These are phyloP conservation scores for Macrosoma leucophasiata DNA, from an alignment of 2,888 invertebrate species.

Conservation along the genomic window DNA sequence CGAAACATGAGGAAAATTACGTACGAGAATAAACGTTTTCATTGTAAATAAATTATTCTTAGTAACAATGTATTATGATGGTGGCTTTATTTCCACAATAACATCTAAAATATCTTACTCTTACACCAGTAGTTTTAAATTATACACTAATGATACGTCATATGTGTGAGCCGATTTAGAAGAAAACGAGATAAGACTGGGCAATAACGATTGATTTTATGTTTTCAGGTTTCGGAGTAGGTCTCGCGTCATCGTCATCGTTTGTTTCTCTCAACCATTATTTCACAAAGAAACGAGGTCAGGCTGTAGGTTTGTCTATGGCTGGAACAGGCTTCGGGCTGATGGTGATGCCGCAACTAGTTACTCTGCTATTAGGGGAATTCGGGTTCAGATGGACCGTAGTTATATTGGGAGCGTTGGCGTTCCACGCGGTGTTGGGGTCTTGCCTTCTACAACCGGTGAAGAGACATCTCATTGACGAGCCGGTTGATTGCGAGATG, in stretches of 20 bases:
- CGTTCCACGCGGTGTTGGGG: constrained; percentile 81
- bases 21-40: too few relatives aligned
- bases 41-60: too few relatives aligned
- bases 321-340: constrained; percentile 87
- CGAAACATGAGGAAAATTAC: too few relatives aligned
- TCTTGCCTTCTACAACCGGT: constrained; percentile 82
- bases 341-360: constrained; percentile 86
- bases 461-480: constrained; percentile 80
- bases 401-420: constrained; percentile 79
- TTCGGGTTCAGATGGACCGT: constrained; percentile 82
- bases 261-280: constrained; percentile 88
- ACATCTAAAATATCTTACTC: too few relatives aligned
- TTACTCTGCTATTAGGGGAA: constrained; percentile 77
- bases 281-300: constrained; percentile 84
- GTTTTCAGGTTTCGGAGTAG: constrained; percentile 82
- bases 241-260: constrained; percentile 84
- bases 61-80: too few relatives aligned
- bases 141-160: too few relatives aligned
- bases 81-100: too few relatives aligned
- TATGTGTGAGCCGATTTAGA: too few relatives aligned
- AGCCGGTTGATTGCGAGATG: constrained; percentile 71
- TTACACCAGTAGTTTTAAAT: too few relatives aligned
- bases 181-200: not conserved
- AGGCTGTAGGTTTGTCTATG: constrained; percentile 87
- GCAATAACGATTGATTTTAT: not conserved